Base-by-base conservation (phyloP, 2,888 invertebrate genomes). In the Clunio marinus region DNA sequence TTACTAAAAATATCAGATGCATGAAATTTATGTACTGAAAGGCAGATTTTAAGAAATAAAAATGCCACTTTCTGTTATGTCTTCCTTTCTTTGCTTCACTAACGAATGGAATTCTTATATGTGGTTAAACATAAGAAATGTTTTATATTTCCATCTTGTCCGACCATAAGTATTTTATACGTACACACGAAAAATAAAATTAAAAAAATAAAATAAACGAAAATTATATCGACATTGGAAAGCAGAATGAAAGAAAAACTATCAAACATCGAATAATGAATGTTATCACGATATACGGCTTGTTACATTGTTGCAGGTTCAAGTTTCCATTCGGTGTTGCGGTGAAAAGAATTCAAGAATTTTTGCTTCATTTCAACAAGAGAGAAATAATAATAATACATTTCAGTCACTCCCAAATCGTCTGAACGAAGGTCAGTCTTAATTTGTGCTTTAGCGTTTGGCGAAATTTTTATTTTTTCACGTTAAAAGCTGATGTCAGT, bases 211-310 rank as follows among this genome's bases (percentile, higher is more conserved):
- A 41, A 45, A 35, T 20, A 60, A 35, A 60, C 22, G 22, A 57
- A 57, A n/a, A 7, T 7, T 2, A 27, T 7, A 57, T 13, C 5
- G 22, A 57, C 10, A 57, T 25, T 7, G 28, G 51, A 51, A 41
- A 59, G 13, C 15, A 57, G 3, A 37, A 41, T 22, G 22, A 62
- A 25, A 41, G 15, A 65, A 63, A 22, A 57, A 57, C 20, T 66
- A 66, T 66, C 55, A 66, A 66, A 66, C 63, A 65, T 32, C 32
- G 66, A 45, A 20, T 55, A 66, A 66, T 66, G 51, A 55, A 66
- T 66, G 66, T 66, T 66, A 66, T 66, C 66, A 55, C 24, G 66
- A 66, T 66, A 55, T 55, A 27, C 8, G 15, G 13, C 8, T 20
- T 20, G 66, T 28, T n/a, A 66, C 66, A 66, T 35, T 66, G 66